A percentile compares a stretch with the other conserved stretches of the same genome.
phyloP scores from a whole-genome alignment of 2,113 vertebrate genomes.

The Nannobrachium achirus region DNA sequence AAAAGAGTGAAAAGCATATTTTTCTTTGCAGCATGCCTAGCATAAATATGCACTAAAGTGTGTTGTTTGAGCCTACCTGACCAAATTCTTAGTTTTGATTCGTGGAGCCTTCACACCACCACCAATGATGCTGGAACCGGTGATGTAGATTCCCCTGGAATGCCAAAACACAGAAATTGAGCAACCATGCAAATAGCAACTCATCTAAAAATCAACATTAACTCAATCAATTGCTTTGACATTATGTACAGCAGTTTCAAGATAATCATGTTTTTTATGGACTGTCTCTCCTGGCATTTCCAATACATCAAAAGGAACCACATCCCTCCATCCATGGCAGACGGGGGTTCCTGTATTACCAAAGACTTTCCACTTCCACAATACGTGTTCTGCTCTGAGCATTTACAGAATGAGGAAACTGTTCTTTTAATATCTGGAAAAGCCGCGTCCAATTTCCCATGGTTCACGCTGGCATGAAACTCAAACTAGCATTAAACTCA shows the following conservation, averaged over 20 bases:
- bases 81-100: conserved; percentile 98
- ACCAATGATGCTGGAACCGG: conserved; percentile 95
- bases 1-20: too few species aligned
- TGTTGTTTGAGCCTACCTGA: conserved; percentile 84
- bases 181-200: neutral
- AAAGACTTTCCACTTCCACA: conserved; percentile 37
- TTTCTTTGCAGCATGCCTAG: too few species aligned
- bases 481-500: too few species aligned
- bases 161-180: conserved; percentile 1
- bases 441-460: too few species aligned
- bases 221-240: neutral
- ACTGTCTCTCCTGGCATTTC: neutral
- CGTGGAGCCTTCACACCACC: conserved; percentile 97
- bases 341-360: neutral
- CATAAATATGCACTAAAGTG: too few species aligned
- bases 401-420: conserved; percentile 45
- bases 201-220: neutral
- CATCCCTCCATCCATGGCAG: neutral
- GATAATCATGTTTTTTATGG: neutral
- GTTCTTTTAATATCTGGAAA: neutral
- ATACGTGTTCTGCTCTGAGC: conserved; percentile 6
- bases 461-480: too few species aligned
- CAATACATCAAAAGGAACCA: neutral
- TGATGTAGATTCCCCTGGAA: conserved; percentile 96
- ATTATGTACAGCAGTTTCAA: too few species aligned